Conservation (phyloP, 2,888 invertebrate genomes). For the Spodoptera exigua region DNA sequence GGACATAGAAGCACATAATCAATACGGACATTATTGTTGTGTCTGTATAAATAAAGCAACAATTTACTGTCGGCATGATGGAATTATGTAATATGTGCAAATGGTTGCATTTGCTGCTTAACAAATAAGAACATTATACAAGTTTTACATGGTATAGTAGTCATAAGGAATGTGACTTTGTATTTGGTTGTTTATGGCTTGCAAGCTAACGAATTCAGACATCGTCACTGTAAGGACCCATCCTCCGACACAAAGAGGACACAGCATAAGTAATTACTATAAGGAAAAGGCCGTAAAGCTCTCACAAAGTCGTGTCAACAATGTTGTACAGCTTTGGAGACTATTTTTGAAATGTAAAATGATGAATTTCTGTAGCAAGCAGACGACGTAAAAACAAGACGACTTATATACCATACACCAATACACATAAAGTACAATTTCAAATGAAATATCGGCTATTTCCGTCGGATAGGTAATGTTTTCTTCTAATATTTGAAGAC, state of each 20-base stretch:
- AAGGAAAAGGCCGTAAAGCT: constrained; percentile 46
- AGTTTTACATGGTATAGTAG: constrained; percentile 9
- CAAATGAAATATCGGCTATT: constrained; percentile 45
- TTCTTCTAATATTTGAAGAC: constrained; percentile 52
- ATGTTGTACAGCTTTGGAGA: constrained; percentile 57
- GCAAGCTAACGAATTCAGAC: constrained; percentile 49
- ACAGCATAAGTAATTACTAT: constrained; percentile 43
- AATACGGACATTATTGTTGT: constrained; percentile 26
- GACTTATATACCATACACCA: no score
- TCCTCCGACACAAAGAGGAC: constrained; percentile 48
- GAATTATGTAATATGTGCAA: constrained; percentile 39
- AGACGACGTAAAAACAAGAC: constrained; percentile 47
- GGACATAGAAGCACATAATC: constrained; percentile 18
- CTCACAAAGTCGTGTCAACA: constrained; percentile 49
- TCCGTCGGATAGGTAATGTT: constrained; percentile 30
- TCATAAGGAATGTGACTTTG: constrained; percentile 33
- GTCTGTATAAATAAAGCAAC: not conserved
- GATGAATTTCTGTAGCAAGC: constrained; percentile 42
- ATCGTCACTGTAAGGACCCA: constrained; percentile 49
- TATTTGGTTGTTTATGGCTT: constrained; percentile 25
- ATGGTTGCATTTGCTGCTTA: constrained; percentile 40
- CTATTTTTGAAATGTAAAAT: constrained; percentile 56
- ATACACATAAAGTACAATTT: constrained; percentile 52
- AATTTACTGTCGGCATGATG: constrained; percentile 18
- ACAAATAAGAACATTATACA: constrained; percentile 25